Evolutionary conservation across 2,797 vertebrate genomes (phyloP).

Genomic region (Syncerus caffer): DNA sequence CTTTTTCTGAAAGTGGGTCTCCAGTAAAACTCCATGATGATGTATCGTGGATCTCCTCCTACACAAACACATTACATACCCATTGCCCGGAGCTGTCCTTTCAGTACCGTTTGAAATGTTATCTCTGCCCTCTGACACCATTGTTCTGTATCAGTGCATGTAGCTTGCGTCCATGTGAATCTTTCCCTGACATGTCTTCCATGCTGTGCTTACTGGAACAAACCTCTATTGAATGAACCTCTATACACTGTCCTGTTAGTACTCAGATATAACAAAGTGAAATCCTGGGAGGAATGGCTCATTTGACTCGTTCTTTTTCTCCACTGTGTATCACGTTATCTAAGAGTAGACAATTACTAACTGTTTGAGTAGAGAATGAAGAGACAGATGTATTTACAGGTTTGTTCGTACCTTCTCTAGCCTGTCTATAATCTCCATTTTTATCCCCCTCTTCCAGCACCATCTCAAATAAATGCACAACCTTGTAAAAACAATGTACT

Average conservation of each 20-base stretch:
- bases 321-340: neutral
- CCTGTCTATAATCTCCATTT: neutral
- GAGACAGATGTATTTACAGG: neutral
- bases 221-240: neutral
- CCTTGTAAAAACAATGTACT: neutral
- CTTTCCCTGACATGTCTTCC: neutral
- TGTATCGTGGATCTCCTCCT: neutral
- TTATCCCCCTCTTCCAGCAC: neutral
- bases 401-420: neutral
- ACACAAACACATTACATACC: neutral
- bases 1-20: neutral
- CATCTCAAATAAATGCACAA: constrained; percentile 6
- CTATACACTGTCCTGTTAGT: neutral
- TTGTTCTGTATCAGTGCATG: neutral
- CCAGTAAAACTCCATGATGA: neutral
- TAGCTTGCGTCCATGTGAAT: neutral
- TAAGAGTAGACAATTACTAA: neutral
- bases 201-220: neutral
- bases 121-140: neutral
- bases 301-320: neutral
- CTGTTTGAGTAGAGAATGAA: neutral
- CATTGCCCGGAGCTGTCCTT: neutral
- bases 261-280: neutral
- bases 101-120: neutral
- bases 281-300: neutral